Evolutionary conservation across 1,140 invertebrate species (phyloP).

Genomic region (Cydia splendana): DNA sequence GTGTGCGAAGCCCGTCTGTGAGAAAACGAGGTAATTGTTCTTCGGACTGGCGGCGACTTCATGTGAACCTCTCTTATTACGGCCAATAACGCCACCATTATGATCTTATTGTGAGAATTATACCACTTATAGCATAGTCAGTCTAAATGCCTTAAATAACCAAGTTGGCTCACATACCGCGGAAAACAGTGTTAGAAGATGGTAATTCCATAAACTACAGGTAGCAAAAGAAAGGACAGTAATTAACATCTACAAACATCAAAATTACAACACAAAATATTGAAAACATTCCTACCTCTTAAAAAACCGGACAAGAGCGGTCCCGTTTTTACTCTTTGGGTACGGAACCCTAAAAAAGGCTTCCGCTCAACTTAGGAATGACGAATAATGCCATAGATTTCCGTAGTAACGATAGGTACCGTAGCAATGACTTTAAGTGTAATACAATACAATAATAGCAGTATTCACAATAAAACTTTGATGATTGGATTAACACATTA

Average conservation of each 20-base stretch:
- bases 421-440: background rate
- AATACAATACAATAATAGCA: background rate
- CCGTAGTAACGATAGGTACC: too few species aligned
- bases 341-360: too few species aligned
- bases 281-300: too few species aligned
- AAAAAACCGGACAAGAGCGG: too few species aligned
- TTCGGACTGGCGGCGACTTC: constrained; percentile 46
- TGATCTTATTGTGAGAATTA: constrained; percentile 50
- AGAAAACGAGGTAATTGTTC: constrained; percentile 61
- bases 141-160: constrained; percentile 20
- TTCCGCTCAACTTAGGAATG: too few species aligned
- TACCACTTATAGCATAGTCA: constrained; percentile 27
- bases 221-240: background rate
- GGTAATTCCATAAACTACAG: background rate
- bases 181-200: background rate
- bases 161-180: background rate
- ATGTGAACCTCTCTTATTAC: constrained; percentile 55
- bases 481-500: background rate
- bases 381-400: too few species aligned
- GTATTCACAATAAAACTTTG: too few species aligned
- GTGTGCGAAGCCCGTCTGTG: constrained; percentile 45
- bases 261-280: too few species aligned
- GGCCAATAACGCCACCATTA: constrained; percentile 43
- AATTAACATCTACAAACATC: too few species aligned
- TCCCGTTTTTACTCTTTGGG: too few species aligned